Evolutionary conservation across 2,797 vertebrate species (phyloP).

Genomic region (Psittacula derbiana): DNA sequence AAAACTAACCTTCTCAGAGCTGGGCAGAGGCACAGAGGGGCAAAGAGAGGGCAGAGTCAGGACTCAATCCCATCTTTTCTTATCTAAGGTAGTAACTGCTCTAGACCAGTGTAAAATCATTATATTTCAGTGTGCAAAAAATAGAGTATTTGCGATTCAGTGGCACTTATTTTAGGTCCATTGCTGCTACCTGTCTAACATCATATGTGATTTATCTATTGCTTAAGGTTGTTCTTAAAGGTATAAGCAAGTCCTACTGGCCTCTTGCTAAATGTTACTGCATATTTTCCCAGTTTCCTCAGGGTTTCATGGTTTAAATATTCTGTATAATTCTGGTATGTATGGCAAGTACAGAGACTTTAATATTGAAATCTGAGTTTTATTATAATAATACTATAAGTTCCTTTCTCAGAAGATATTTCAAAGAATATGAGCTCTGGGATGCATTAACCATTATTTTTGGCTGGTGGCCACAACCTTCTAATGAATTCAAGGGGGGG

Average conservation of each 20-base stretch:
- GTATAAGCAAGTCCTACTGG: not conserved
- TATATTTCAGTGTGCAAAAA: not conserved
- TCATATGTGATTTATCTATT: not conserved
- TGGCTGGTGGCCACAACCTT: slow-evolving; percentile 17
- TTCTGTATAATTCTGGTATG: not conserved
- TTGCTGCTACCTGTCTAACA: not conserved
- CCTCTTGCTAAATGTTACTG: not conserved
- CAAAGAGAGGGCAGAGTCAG: not conserved
- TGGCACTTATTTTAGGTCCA: not conserved
- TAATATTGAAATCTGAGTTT: slow-evolving; percentile 7
- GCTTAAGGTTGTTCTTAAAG: not conserved
- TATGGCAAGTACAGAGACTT: not conserved
- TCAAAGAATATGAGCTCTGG: slow-evolving; percentile 14
- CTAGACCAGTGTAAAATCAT: not conserved
- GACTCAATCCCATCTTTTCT: not conserved
- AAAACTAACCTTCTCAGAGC: not conserved
- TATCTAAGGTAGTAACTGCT: not conserved
- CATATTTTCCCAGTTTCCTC: not conserved
- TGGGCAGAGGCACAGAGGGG: not conserved
- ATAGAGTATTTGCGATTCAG: not conserved
- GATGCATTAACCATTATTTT: slow-evolving; percentile 13
- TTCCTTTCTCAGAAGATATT: slow-evolving; percentile 38
- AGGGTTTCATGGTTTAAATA: not conserved
- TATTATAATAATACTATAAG: slow-evolving; percentile 16
- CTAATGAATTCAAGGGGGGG: not conserved